phyloP scores from a whole-genome alignment of 2,797 vertebrate species.

The Orestias chungarensis region DNA sequence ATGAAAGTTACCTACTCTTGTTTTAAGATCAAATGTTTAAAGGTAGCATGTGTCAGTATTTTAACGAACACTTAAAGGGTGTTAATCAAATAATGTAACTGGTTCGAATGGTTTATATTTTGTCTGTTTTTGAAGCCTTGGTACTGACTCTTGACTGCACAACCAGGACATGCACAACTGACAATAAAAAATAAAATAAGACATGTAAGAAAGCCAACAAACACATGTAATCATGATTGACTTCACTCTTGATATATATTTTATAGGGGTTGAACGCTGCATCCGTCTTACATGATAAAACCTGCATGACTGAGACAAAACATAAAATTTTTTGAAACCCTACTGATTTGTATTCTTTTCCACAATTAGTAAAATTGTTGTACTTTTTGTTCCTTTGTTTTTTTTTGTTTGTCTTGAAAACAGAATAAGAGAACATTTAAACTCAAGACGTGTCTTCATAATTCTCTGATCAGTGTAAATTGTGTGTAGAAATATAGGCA shows the following conservation, averaged over 20 bases:
- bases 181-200: not conserved
- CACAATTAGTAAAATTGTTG: not conserved
- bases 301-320: not conserved
- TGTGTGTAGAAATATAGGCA: not conserved
- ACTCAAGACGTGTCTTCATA: not conserved
- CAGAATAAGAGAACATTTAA: not conserved
- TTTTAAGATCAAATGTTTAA: not conserved
- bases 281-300: not conserved
- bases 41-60: not conserved
- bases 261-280: not conserved
- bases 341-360: not conserved
- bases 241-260: constrained; percentile 2
- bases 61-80: not conserved
- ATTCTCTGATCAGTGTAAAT: not conserved
- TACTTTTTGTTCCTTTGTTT: not conserved
- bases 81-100: not conserved
- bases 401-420: not conserved
- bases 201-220: not conserved
- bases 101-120: not conserved
- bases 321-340: not conserved
- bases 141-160: not conserved
- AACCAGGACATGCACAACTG: not conserved
- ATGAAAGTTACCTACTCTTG: too few relatives aligned
- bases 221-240: not conserved
- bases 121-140: not conserved